Evolutionary conservation across 2,113 vertebrate genomes (phyloP).

Genomic region (Tupaia tana): DNA sequence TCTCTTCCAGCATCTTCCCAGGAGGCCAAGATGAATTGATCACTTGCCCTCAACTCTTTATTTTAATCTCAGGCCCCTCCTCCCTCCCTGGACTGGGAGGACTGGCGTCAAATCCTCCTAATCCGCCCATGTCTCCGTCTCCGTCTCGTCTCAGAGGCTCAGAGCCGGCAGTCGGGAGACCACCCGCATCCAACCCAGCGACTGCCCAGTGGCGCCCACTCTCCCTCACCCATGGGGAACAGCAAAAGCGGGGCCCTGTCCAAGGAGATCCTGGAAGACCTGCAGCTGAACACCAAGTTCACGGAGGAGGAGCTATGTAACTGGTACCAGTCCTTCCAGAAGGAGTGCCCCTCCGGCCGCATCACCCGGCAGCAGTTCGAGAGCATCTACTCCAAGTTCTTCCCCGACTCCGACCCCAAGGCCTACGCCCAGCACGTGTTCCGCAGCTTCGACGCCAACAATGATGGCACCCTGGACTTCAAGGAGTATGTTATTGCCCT

Average conservation of each 20-base stretch:
- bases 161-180: background rate
- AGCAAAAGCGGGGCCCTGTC: constrained; percentile 92
- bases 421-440: constrained; percentile 95
- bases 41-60: background rate
- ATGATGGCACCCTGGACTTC: constrained; percentile 95
- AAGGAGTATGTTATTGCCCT: constrained; percentile 96
- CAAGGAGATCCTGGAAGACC: constrained; percentile 94
- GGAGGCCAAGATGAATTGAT: background rate
- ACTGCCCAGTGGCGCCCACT: background rate
- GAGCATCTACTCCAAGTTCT: constrained; percentile 94
- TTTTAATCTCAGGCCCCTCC: constrained; percentile 68
- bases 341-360: constrained; percentile 92
- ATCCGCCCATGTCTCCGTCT: background rate
- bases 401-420: constrained; percentile 93
- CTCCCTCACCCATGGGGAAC: constrained; percentile 90
- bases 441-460: constrained; percentile 96
- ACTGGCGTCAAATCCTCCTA: constrained; percentile 63
- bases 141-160: background rate
- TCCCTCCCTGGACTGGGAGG: constrained; percentile 27
- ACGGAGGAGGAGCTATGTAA: constrained; percentile 90
- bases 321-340: constrained; percentile 95
- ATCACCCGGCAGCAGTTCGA: constrained; percentile 92
- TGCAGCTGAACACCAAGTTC: constrained; percentile 93
- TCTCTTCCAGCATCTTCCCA: background rate
- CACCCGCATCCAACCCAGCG: background rate